phyloP scores from a whole-genome alignment of 2,113 vertebrate species.

The Cariama cristata region DNA sequence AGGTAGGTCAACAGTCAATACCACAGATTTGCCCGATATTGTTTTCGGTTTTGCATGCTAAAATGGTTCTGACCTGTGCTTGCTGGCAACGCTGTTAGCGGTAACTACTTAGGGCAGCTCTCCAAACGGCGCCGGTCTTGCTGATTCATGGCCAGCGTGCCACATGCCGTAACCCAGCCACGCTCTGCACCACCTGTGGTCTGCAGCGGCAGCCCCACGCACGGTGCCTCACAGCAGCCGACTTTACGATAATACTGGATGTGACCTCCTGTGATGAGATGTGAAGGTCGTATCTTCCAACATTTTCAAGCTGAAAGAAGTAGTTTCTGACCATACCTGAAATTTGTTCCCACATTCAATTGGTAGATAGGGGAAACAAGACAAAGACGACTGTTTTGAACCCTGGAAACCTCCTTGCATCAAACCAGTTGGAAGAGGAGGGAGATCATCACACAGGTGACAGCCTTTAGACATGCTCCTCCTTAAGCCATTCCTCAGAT shows the following conservation, averaged over 20 bases:
- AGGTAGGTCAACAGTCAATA: background rate
- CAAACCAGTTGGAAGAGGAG: background rate
- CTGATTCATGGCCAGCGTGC: background rate
- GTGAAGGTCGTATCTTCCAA: background rate
- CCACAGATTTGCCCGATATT: background rate
- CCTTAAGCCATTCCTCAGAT: background rate
- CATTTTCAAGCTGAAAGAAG: background rate
- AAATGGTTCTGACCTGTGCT: background rate
- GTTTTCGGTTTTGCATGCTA: background rate
- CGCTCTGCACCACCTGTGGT: accelerated
- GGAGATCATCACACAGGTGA: background rate
- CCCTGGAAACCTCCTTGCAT: background rate
- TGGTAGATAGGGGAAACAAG: background rate
- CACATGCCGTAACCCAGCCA: background rate
- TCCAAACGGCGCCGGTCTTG: background rate
- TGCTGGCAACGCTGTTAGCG: background rate
- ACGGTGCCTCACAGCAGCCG: background rate
- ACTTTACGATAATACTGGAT: background rate
- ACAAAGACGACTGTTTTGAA: background rate
- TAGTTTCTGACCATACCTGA: background rate
- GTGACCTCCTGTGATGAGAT: background rate
- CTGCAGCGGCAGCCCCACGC: accelerated
- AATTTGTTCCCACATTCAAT: background rate
- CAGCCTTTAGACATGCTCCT: background rate
- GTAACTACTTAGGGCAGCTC: background rate